Evolutionary conservation across 2,113 vertebrate genomes (phyloP).

Genomic region (Mellivora capensis): DNA sequence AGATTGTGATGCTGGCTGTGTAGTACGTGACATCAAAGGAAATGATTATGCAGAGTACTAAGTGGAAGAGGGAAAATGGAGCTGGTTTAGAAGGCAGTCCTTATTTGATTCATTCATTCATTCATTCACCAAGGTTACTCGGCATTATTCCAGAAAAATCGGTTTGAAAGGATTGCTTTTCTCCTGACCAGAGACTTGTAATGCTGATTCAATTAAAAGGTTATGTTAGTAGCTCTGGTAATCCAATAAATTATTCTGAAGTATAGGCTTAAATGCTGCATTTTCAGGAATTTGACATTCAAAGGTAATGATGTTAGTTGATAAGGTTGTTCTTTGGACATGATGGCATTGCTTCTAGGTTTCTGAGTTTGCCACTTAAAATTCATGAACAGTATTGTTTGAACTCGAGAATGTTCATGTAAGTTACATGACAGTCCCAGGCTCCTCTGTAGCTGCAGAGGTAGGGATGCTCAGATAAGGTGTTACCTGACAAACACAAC

Average conservation of each 20-base stretch:
- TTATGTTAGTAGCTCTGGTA: not conserved
- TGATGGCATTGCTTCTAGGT: not conserved
- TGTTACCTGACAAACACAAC: not conserved
- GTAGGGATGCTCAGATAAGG: not conserved
- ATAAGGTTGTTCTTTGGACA: not conserved
- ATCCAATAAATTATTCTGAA: not conserved
- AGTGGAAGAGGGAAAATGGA: not conserved
- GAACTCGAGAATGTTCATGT: not conserved
- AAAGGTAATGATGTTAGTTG: not conserved
- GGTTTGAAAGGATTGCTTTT: not conserved
- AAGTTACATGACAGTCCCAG: not conserved
- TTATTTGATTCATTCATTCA: not conserved
- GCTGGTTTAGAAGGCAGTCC: not conserved
- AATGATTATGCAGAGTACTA: not conserved
- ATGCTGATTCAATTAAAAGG: not conserved
- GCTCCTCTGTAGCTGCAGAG: not conserved
- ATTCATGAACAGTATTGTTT: not conserved
- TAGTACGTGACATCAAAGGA: not conserved
- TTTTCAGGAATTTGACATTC: not conserved
- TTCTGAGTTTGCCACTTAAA: conserved; percentile 6
- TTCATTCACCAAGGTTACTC: not conserved
- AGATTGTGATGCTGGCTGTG: not conserved
- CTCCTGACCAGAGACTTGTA: not conserved
- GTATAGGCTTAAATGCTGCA: not conserved
- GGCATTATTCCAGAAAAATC: not conserved